Base-by-base conservation (phyloP, 2,888 invertebrate genomes). In the Frankliniella fusca region DNA sequence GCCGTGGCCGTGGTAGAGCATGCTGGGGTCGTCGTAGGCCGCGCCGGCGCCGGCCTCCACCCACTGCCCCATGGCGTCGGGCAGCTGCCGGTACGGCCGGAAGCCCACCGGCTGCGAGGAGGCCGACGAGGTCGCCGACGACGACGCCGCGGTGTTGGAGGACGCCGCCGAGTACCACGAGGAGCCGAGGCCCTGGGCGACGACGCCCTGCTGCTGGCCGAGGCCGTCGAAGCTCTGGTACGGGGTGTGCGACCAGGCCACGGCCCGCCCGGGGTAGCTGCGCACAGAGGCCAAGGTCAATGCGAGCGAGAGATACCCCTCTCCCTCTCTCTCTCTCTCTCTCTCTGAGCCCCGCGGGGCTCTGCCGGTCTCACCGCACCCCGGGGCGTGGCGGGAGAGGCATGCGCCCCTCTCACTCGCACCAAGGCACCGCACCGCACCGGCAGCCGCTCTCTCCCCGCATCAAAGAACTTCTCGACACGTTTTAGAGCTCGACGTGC, bases 261-360 rank as follows among this genome's bases (percentile, higher is more conserved):
- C 70, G 27, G 70, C 23, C 11, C 70, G 70, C 27, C 70, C 70
- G 70, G 70, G 23, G 70, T 76, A 76, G 70, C 70, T 76, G 70
- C 70, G 61, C 20, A 15, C 12, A 70, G 70, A 70, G 70, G 27
- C 11, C 70, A 76, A 27, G 11, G 70, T 76, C 70, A 76, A 27
- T 12, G 54, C 12, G 54, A 54, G 54, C 54, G 54, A 9, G 54
- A 54, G 54, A 3, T 12, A 1, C 8, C 54, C 5, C 38, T 38
- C 38, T 38, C 54, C 8, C 54, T 54, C 54, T 54, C 54, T 54
- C 54, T 7, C 54, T 54, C 54, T 38, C 38, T 38, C 38, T 38
- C 38, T 38, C 38, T 38, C 38, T 5, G 38, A 38, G n/a, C n/a
- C 38, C 38, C 38, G 38, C 5, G 38, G 38, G 38, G 38, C 38